Conservation (phyloP, 1,140 invertebrate species). For the Drosophila sechellia region DNA sequence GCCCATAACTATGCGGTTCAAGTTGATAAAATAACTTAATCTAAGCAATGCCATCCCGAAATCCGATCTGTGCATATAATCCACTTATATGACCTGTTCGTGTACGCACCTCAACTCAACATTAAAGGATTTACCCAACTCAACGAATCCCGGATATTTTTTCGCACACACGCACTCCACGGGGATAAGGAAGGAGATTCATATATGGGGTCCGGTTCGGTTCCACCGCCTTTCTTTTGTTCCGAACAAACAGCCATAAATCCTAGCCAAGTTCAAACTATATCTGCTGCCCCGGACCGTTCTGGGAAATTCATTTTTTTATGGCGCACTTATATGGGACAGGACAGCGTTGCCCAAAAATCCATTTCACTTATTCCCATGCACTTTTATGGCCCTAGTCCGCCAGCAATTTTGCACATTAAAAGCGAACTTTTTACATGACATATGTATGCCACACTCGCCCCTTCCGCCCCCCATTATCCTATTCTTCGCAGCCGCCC, state of each 20-base stretch:
- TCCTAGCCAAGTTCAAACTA: conserved; percentile 62
- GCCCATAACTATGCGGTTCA: conserved; percentile 29
- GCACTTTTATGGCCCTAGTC: conserved; percentile 77
- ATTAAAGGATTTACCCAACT: conserved; percentile 54
- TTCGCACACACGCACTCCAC: conserved; percentile 25
- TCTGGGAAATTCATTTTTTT: conserved; percentile 52
- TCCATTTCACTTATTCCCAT: conserved; percentile 79
- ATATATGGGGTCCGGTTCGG: neutral
- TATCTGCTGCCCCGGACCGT: conserved; percentile 42
- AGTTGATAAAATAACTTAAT: conserved; percentile 40
- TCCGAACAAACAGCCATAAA: conserved; percentile 62
- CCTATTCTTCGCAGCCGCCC: neutral
- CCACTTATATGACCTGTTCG: conserved; percentile 38
- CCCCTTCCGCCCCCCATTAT: neutral
- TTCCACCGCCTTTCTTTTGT: conserved; percentile 48
- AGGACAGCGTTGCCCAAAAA: conserved; percentile 52
- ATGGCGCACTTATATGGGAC: conserved; percentile 66
- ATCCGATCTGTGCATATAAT: conserved; percentile 47
- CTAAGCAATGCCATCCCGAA: conserved; percentile 16
- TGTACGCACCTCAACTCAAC: conserved; percentile 49
- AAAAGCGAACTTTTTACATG: conserved; percentile 77
- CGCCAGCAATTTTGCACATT: conserved; percentile 79
- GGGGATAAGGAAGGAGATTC: conserved; percentile 2
- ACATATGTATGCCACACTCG: conserved; percentile 66
- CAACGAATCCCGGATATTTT: conserved; percentile 23